A percentile compares a stretch with the other conserved stretches of the same genome.
phyloP scores from a whole-genome alignment of 2,888 invertebrate species.

The Cheilosia variabilis region DNA sequence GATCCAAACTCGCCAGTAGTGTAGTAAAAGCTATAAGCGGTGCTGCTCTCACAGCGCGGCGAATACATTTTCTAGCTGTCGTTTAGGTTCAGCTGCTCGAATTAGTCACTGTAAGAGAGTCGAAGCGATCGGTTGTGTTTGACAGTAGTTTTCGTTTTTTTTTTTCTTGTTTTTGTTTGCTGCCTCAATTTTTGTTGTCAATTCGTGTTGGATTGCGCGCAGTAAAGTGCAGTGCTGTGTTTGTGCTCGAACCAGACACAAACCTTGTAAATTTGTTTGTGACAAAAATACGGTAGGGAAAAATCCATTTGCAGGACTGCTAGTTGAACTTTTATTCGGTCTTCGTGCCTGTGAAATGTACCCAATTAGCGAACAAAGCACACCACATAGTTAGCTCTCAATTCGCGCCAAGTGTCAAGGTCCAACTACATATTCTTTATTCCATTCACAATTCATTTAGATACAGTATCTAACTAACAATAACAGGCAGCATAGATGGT shows the following conservation, averaged over 20 bases:
- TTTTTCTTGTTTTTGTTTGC: slow-evolving; percentile 1
- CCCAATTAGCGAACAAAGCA: slow-evolving; percentile 46
- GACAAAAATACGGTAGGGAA: slow-evolving; percentile 52
- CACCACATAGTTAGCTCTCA: slow-evolving; percentile 35
- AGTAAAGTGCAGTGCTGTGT: slow-evolving; percentile 40
- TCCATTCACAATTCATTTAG: slow-evolving; percentile 68
- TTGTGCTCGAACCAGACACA: slow-evolving; percentile 32
- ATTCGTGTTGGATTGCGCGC: slow-evolving; percentile 55
- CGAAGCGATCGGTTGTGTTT: slow-evolving; percentile 66
- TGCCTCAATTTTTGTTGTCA: slow-evolving; percentile 7
- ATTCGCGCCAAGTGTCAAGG: slow-evolving; percentile 70
- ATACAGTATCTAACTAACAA: slow-evolving; percentile 53
- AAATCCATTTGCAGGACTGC: slow-evolving; percentile 20
- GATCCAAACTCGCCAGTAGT: slow-evolving; percentile 16
- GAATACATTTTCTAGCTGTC: slow-evolving; percentile 1
- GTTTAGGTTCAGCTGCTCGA: not conserved
- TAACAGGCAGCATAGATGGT: not conserved
- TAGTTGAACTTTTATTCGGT: too few species aligned
- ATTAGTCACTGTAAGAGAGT: slow-evolving; percentile 65
- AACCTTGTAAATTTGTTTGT: not conserved
- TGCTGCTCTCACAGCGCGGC: not conserved
- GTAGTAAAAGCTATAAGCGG: too few species aligned
- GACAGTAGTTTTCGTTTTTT: not conserved
- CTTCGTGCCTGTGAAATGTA: slow-evolving; percentile 18
- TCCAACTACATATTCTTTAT: slow-evolving; percentile 62